These are phyloP conservation scores for Athalia circularis DNA, from an alignment of 2,888 invertebrate species.

Conservation along the genomic window DNA sequence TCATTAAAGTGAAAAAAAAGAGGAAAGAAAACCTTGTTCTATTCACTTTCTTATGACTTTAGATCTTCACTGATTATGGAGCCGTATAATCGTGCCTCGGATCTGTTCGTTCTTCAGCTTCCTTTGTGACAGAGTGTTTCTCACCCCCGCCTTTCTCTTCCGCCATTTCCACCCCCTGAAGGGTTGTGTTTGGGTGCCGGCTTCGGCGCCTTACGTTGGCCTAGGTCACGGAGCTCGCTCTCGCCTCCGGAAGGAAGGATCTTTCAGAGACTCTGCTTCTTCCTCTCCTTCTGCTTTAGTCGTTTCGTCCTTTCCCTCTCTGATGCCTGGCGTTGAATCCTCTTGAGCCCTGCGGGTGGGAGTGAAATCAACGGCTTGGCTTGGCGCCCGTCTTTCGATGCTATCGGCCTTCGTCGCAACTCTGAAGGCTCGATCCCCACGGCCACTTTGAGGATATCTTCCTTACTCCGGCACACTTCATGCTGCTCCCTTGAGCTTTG, in stretches of 20 bases:
- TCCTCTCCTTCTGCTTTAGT: slow-evolving; percentile 40
- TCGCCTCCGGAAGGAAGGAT: slow-evolving; percentile 55
- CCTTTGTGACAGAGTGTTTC: slow-evolving; percentile 10
- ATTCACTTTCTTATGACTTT: too few species aligned
- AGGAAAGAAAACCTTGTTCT: too few species aligned
- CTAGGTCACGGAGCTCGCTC: slow-evolving; percentile 59
- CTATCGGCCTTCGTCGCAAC: slow-evolving; percentile 67
- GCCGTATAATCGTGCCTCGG: neutral
- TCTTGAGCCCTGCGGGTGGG: slow-evolving; percentile 44
- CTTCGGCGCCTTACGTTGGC: slow-evolving; percentile 52
- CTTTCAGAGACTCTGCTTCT: slow-evolving; percentile 52
- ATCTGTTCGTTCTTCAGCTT: slow-evolving; percentile 9
- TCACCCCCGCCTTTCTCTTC: neutral
- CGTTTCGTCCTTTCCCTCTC: slow-evolving; percentile 40
- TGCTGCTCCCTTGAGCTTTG: neutral
- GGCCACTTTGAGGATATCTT: slow-evolving; percentile 63
- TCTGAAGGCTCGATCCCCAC: slow-evolving; percentile 62
- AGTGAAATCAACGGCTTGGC: slow-evolving; percentile 45
- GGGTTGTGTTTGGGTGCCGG: slow-evolving; percentile 66
- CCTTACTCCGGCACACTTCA: slow-evolving; percentile 6
- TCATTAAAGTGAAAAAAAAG: too few species aligned
- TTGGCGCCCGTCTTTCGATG: slow-evolving; percentile 60
- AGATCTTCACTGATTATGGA: too few species aligned
- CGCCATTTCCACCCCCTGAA: slow-evolving; percentile 42
- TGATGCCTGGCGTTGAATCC: slow-evolving; percentile 21